Conservation (phyloP, 2,888 invertebrate species). For the Heliconius charithonia region DNA sequence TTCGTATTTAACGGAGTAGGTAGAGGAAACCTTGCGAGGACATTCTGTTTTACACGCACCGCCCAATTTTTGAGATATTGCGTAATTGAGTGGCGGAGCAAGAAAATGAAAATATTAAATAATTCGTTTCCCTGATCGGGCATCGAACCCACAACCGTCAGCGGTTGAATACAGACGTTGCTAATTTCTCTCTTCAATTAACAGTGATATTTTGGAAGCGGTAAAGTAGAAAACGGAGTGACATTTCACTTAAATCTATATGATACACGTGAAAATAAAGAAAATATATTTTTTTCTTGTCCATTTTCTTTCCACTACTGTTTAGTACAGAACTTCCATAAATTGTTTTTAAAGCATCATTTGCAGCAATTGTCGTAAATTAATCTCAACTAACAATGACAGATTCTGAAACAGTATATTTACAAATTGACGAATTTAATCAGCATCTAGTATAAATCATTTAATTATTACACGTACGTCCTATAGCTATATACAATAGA, state of each 20-base stretch:
- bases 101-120: no score
- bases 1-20: no score
- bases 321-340: not conserved
- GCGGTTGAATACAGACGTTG: no score
- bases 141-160: no score
- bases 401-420: conserved; percentile 6
- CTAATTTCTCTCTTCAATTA: no score
- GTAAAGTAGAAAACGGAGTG: no score
- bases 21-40: not conserved
- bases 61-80: not conserved
- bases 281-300: not conserved
- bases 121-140: no score
- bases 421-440: not conserved
- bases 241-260: no score
- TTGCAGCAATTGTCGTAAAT: conserved; percentile 17
- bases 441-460: not conserved
- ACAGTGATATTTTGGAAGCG: no score
- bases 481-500: no score
- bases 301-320: not conserved
- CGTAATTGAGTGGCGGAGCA: not conserved
- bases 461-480: no score
- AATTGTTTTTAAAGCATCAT: conserved; percentile 9
- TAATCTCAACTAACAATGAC: conserved; percentile 28
- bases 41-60: not conserved
- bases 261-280: no score